Conservation (phyloP, 2,888 invertebrate genomes). For the Parapristionchus giblindavisi region DNA sequence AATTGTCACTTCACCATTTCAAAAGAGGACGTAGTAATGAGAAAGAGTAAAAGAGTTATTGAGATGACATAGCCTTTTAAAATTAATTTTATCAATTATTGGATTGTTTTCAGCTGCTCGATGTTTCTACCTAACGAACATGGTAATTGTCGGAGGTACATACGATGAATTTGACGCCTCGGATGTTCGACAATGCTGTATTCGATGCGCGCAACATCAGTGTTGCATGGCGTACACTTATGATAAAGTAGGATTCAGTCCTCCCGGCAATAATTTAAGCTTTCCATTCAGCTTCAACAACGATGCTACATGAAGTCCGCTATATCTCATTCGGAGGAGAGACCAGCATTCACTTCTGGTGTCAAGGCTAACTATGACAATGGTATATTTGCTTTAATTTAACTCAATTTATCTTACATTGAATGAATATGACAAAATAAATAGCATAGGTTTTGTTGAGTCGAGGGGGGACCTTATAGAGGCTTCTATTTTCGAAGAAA, state of each 20-base stretch:
- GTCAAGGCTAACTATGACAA: constrained; percentile 54
- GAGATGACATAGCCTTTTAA: too few species aligned
- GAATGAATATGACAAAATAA: too few species aligned
- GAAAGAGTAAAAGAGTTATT: too few species aligned
- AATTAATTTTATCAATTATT: too few species aligned
- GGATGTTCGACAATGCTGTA: constrained; percentile 45
- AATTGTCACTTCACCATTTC: too few species aligned
- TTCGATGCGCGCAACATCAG: constrained; percentile 39
- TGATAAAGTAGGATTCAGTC: constrained; percentile 11
- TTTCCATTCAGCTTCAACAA: constrained; percentile 36
- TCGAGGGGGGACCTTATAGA: too few species aligned
- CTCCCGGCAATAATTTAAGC: neutral
- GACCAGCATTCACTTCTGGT: constrained; percentile 51
- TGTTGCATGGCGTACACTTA: constrained; percentile 57
- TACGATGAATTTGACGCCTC: constrained; percentile 54
- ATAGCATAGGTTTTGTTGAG: too few species aligned
- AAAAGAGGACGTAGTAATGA: too few species aligned
- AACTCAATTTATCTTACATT: too few species aligned
- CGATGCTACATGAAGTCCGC: constrained; percentile 59
- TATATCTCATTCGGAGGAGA: constrained; percentile 52
- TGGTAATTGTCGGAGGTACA: constrained; percentile 54
- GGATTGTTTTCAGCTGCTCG: constrained; percentile 56
- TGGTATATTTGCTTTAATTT: too few species aligned
- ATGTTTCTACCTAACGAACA: constrained; percentile 55
- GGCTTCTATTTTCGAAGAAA: too few species aligned